Percentiles rank a stretch among this genome's conserved stretches.
phyloP scores from a whole-genome alignment of 2,888 invertebrate species.

The Odontocolon sp. region DNA sequence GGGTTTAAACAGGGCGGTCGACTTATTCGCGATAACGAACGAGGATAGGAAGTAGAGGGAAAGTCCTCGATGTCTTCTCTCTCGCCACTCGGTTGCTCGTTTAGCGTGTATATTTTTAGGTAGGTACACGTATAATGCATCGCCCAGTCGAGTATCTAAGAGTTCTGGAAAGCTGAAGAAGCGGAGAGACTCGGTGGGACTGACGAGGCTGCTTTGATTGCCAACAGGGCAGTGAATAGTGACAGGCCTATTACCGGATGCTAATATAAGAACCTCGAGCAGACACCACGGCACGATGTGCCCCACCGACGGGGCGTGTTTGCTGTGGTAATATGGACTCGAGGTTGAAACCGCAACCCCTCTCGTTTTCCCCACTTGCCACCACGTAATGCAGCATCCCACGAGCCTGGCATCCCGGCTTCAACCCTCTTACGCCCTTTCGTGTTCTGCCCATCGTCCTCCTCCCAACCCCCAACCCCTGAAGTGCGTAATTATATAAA shows the following conservation, averaged over 20 bases:
- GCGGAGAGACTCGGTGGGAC: slow-evolving; percentile 7
- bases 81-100: neutral
- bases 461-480: neutral
- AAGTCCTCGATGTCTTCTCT: slow-evolving; percentile 8
- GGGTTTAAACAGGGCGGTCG: neutral
- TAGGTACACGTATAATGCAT: slow-evolving; percentile 7
- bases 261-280: slow-evolving; percentile 66
- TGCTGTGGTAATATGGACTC: slow-evolving; percentile 24
- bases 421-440: slow-evolving; percentile 48
- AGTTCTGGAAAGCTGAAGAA: slow-evolving; percentile 5
- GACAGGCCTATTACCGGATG: slow-evolving; percentile 70
- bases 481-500: slow-evolving; percentile 65
- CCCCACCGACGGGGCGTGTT: slow-evolving; percentile 19
- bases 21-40: neutral
- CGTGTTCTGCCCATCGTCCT: slow-evolving; percentile 1
- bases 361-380: slow-evolving; percentile 11
- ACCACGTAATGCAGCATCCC: neutral
- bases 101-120: neutral
- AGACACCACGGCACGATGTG: slow-evolving; percentile 45
- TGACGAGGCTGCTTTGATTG: slow-evolving; percentile 63
- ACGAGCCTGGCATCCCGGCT: slow-evolving; percentile 22
- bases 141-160: slow-evolving; percentile 23
- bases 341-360: slow-evolving; percentile 23
- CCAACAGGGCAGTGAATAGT: slow-evolving; percentile 66
- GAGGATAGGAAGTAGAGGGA: neutral